phyloP scores from a whole-genome alignment of 2,888 invertebrate species.

The Polietes domitor region DNA sequence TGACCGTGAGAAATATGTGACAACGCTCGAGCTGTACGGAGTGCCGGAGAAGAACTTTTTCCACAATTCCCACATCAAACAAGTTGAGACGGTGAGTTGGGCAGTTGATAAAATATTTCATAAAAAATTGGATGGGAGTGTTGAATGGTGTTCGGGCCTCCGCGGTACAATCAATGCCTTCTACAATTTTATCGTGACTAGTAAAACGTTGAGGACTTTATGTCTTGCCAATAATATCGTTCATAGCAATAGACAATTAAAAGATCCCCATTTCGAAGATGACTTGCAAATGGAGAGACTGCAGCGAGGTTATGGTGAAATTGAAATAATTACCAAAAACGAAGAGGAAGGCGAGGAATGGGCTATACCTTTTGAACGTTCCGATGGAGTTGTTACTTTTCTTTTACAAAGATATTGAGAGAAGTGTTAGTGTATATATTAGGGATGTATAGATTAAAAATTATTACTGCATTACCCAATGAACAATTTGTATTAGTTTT shows the following conservation, averaged over 20 bases:
- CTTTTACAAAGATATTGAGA: background rate
- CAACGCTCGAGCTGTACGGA: slow-evolving; percentile 12
- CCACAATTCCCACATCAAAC: background rate
- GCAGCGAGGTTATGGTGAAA: background rate
- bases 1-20: background rate
- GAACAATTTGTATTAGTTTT: no score
- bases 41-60: slow-evolving; percentile 39
- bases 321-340: background rate
- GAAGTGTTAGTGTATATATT: no score
- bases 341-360: background rate
- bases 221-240: slow-evolving; percentile 21
- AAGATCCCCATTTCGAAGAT: background rate
- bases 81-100: slow-evolving; percentile 14
- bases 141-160: slow-evolving; percentile 37
- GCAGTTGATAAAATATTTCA: slow-evolving; percentile 41
- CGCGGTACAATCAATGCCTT: slow-evolving; percentile 13
- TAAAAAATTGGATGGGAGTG: slow-evolving; percentile 15
- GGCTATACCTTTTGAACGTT: background rate
- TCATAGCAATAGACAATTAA: background rate
- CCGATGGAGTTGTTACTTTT: background rate
- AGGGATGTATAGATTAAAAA: no score
- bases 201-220: background rate
- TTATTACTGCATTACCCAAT: no score
- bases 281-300: background rate
- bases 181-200: slow-evolving; percentile 22